Conservation (phyloP, 1,140 invertebrate species). For the Hypsibius dujardini region DNA sequence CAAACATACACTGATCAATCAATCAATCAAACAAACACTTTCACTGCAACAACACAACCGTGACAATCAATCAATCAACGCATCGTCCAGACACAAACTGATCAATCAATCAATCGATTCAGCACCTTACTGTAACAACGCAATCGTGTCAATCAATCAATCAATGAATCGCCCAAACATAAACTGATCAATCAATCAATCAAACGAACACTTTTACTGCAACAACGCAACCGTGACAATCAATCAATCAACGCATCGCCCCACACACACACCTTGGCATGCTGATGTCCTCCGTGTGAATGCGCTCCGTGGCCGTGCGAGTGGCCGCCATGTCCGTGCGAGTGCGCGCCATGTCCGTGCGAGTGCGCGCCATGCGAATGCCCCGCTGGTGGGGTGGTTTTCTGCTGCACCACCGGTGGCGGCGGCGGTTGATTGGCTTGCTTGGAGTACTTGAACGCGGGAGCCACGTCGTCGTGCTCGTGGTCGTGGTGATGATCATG, state of each 20-base stretch:
- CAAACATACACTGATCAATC: too few relatives aligned
- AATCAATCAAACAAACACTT: too few relatives aligned
- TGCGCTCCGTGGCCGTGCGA: constrained; percentile 19
- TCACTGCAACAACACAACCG: too few relatives aligned
- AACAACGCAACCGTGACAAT: neutral
- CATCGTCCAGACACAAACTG: too few relatives aligned
- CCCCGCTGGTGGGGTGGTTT: too few relatives aligned
- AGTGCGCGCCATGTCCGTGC: constrained; percentile 29
- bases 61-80: too few relatives aligned
- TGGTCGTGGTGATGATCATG: constrained; percentile 25
- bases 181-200: constrained; percentile 15
- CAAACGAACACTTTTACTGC: neutral
- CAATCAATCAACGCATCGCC: neutral
- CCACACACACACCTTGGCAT: constrained; percentile 15
- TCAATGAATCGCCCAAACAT: constrained; percentile 18
- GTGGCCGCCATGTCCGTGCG: too few relatives aligned
- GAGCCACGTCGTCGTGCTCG: constrained; percentile 34
- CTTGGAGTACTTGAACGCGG: constrained; percentile 55
- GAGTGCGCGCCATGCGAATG: constrained; percentile 28
- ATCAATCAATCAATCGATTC: neutral
- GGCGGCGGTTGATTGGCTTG: constrained; percentile 43
- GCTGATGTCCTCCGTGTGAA: constrained; percentile 21
- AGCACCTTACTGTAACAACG: too few relatives aligned
- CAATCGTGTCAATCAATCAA: too few relatives aligned
- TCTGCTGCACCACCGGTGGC: constrained; percentile 27